Conservation (phyloP, 2,888 invertebrate species). For the Synanthedon andrenaeformis region DNA sequence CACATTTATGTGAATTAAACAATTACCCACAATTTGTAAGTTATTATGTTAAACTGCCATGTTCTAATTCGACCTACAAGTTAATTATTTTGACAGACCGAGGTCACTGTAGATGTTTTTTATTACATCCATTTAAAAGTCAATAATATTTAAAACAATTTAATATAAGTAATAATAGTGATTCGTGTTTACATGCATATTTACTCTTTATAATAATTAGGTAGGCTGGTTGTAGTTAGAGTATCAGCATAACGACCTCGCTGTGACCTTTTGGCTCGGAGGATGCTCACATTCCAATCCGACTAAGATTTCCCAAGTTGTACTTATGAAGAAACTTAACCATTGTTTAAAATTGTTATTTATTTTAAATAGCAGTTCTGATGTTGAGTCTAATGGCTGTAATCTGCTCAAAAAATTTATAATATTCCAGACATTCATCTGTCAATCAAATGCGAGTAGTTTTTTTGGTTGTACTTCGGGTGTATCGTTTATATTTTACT, state of each 20-base stretch:
- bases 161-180: constrained; percentile 1
- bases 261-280: constrained; percentile 45
- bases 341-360: background rate
- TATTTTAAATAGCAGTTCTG: too few species aligned
- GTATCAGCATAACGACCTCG: constrained; percentile 9
- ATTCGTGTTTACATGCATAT: too few species aligned
- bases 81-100: background rate
- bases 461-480: too few species aligned
- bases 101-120: background rate
- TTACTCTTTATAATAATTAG: too few species aligned
- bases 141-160: constrained; percentile 19
- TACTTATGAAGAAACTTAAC: constrained; percentile 17
- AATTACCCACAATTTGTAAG: too few species aligned
- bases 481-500: too few species aligned
- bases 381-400: too few species aligned
- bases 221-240: background rate
- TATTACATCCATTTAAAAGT: constrained; percentile 19
- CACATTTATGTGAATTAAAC: too few species aligned
- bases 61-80: background rate
- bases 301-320: constrained; percentile 39
- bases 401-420: too few species aligned
- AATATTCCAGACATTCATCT: too few species aligned
- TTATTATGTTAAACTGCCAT: too few species aligned
- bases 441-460: too few species aligned
- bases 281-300: constrained; percentile 60